A percentile compares a stretch with the other conserved stretches of the same genome.
These are phyloP conservation scores for Caenorhabditis uteleia DNA, from an alignment of 2,888 invertebrate species.

Conservation along the genomic window DNA sequence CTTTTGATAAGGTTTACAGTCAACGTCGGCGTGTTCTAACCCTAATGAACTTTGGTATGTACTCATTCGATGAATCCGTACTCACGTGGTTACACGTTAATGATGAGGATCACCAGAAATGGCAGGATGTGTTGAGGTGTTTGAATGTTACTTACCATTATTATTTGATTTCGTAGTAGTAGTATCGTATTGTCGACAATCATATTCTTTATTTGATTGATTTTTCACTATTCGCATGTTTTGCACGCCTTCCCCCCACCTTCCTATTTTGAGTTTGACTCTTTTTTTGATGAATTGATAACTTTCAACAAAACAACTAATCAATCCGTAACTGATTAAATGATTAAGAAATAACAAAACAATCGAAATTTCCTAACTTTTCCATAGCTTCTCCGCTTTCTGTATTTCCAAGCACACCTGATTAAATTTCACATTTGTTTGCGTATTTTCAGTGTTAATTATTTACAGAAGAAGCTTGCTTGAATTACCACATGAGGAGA, in stretches of 20 bases:
- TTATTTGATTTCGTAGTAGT: conserved; percentile 9
- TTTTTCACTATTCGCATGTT: too few species aligned
- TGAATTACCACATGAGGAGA: conserved; percentile 63
- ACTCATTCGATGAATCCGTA: conserved; percentile 65
- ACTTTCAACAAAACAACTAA: too few species aligned
- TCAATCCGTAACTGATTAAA: too few species aligned
- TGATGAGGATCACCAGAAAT: conserved; percentile 55
- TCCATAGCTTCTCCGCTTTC: conserved; percentile 33
- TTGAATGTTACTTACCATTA: conserved; percentile 13
- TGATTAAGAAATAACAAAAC: too few species aligned
- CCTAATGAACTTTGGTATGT: conserved; percentile 66
- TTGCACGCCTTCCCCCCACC: background rate
- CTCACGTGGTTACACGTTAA: conserved; percentile 64
- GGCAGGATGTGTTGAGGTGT: conserved; percentile 47
- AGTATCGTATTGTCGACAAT: too few species aligned
- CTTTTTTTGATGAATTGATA: too few species aligned
- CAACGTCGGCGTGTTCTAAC: conserved; percentile 68
- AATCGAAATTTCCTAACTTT: too few species aligned
- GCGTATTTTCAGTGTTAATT: too few species aligned
- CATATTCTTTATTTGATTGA: too few species aligned
- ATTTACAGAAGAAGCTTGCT: conserved; percentile 53
- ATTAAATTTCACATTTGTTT: conserved; percentile 7
- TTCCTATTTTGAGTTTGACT: conserved; percentile 8
- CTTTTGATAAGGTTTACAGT: conserved; percentile 52
- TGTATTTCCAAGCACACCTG: conserved; percentile 20